A percentile compares a stretch with the other conserved stretches of the same genome.
Evolutionary conservation across 2,888 invertebrate species (phyloP).

Genomic region (Acrocyrtus sp.): DNA sequence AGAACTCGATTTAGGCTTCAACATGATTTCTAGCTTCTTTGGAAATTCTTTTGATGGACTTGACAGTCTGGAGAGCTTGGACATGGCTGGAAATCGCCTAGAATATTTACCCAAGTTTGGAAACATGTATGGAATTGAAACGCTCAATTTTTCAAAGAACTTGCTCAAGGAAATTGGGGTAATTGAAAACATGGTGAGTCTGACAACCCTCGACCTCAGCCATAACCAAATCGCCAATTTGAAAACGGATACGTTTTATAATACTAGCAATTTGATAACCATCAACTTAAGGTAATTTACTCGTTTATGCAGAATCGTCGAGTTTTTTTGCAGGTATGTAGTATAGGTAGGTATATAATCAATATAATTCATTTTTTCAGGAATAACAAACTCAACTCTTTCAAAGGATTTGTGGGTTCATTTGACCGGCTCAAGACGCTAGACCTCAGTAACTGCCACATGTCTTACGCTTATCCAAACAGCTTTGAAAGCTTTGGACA

Average conservation of each 20-base stretch:
- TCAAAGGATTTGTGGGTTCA: slow-evolving; percentile 59
- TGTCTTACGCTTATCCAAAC: slow-evolving; percentile 85
- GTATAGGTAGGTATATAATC: no score
- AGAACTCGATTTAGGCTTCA: slow-evolving; percentile 75
- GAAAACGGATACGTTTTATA: slow-evolving; percentile 60
- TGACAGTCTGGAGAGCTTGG: slow-evolving; percentile 75
- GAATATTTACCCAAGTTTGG: slow-evolving; percentile 73
- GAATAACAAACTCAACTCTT: slow-evolving; percentile 60
- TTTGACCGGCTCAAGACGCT: slow-evolving; percentile 55
- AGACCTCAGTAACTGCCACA: slow-evolving; percentile 75
- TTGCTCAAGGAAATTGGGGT: slow-evolving; percentile 62
- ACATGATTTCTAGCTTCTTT: slow-evolving; percentile 60
- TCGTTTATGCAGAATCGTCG: no score
- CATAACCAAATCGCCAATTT: slow-evolving; percentile 73
- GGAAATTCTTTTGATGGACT: slow-evolving; percentile 74
- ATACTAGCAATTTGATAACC: slow-evolving; percentile 61
- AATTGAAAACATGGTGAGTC: slow-evolving; percentile 64
- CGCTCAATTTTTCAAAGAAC: slow-evolving; percentile 65
- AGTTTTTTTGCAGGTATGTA: no score
- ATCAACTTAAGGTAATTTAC: no score
- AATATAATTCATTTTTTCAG: no score
- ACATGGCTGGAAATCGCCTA: slow-evolving; percentile 79
- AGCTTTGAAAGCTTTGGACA: slow-evolving; percentile 87
- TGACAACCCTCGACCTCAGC: slow-evolving; percentile 80
- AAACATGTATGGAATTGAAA: slow-evolving; percentile 66